Conservation (phyloP, 2,888 invertebrate genomes). For the Apamea anceps region DNA sequence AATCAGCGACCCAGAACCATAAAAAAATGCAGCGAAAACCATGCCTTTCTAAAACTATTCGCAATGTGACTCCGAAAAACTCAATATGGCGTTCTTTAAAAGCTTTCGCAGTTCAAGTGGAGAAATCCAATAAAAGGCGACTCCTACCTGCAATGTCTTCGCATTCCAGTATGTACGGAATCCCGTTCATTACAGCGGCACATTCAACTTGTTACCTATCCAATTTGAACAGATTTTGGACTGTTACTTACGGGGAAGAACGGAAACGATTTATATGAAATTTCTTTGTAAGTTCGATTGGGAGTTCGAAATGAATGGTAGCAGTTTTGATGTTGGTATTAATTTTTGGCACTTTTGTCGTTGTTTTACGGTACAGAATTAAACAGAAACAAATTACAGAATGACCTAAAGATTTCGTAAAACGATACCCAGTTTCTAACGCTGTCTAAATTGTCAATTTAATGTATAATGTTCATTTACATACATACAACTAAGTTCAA, state of each 20-base stretch:
- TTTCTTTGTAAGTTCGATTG: slow-evolving; percentile 73
- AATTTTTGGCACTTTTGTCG: not conserved
- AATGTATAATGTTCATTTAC: not conserved
- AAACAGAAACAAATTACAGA: not conserved
- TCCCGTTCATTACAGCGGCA: slow-evolving; percentile 85
- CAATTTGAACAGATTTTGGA: slow-evolving; percentile 80
- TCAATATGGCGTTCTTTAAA: slow-evolving; percentile 79
- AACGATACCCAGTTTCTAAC: not conserved
- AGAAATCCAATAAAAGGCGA: slow-evolving; percentile 85
- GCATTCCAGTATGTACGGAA: slow-evolving; percentile 81
- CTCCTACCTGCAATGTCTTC: slow-evolving; percentile 82
- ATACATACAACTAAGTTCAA: not conserved
- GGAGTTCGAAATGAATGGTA: slow-evolving; percentile 38
- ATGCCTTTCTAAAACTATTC: slow-evolving; percentile 63
- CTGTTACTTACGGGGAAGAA: slow-evolving; percentile 68
- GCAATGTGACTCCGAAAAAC: slow-evolving; percentile 69
- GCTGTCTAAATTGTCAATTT: not conserved
- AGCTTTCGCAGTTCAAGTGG: slow-evolving; percentile 71
- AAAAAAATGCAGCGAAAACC: slow-evolving; percentile 39
- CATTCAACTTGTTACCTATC: slow-evolving; percentile 84
- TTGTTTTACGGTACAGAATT: not conserved
- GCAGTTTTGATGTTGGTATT: slow-evolving; percentile 40
- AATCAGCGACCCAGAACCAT: slow-evolving; percentile 16
- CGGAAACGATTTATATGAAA: slow-evolving; percentile 78
- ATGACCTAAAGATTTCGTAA: too few species aligned